Conservation (phyloP, 2,113 vertebrate species). For the Xiphophorus hellerii region DNA sequence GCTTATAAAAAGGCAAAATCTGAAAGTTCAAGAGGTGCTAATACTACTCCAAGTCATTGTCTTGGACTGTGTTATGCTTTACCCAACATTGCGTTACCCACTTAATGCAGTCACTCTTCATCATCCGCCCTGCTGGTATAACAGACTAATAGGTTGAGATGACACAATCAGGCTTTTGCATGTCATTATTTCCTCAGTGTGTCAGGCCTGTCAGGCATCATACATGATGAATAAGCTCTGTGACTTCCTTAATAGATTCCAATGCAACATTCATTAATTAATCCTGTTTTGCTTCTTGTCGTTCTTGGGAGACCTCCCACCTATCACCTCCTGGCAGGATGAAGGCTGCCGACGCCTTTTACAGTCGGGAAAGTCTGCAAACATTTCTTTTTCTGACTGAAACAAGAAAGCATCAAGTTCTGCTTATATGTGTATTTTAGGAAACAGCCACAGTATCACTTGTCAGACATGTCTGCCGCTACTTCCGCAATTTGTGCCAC, state of each 20-base stretch:
- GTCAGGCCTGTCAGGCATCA: constrained; percentile 34
- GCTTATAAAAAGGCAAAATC: not conserved
- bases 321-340: constrained; percentile 24
- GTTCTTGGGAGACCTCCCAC: constrained; percentile 32
- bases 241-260: constrained; percentile 51
- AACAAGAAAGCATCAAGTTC: not conserved
- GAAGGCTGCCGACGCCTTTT: constrained; percentile 17
- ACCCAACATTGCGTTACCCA: constrained; percentile 4
- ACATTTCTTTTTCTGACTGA: constrained; percentile 2
- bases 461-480: not conserved
- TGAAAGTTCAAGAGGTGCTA: not conserved
- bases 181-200: constrained; percentile 39
- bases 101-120: not conserved
- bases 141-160: constrained; percentile 34
- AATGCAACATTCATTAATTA: constrained; percentile 50
- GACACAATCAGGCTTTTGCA: constrained; percentile 20
- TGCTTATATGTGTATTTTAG: constrained; percentile 8
- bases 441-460: not conserved
- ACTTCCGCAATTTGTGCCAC: not conserved
- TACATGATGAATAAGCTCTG: constrained; percentile 39
- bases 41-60: too few species aligned
- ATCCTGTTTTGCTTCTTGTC: constrained; percentile 56
- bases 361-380: not conserved
- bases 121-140: constrained; percentile 7
- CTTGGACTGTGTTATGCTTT: not conserved